These are phyloP conservation scores for Drosophila repleta DNA, from an alignment of 1,140 invertebrate species.

Conservation along the genomic window DNA sequence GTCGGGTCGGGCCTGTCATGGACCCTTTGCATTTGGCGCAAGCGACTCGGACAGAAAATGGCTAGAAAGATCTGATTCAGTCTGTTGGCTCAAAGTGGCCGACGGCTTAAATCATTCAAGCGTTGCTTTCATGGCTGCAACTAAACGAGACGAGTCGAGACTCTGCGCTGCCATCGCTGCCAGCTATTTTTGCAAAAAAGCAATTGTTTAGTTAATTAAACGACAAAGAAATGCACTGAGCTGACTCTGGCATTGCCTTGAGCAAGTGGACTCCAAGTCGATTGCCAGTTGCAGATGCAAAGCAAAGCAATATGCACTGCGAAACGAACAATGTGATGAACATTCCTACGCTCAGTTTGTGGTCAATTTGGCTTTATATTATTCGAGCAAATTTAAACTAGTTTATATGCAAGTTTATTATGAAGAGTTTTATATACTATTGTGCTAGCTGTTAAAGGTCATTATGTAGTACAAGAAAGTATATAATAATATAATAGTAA, in stretches of 20 bases:
- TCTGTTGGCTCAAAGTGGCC: constrained; percentile 53
- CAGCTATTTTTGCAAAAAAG: constrained; percentile 70
- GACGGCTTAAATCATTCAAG: constrained; percentile 70
- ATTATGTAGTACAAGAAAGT: too few species aligned
- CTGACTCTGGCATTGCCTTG: constrained; percentile 1
- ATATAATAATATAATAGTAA: too few species aligned
- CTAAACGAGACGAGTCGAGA: constrained; percentile 12
- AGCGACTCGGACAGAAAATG: constrained; percentile 49
- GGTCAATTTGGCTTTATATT: not conserved
- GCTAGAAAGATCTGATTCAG: constrained; percentile 64
- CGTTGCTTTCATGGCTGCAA: constrained; percentile 54
- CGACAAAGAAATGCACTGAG: constrained; percentile 71
- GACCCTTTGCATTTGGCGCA: not conserved
- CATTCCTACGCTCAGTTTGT: not conserved
- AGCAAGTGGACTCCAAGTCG: constrained; percentile 21
- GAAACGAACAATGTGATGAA: not conserved
- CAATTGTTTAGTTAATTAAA: constrained; percentile 83
- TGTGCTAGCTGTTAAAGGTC: too few species aligned
- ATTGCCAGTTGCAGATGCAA: constrained; percentile 35
- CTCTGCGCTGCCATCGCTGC: not conserved
- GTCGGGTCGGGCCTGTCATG: not conserved
- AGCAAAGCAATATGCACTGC: not conserved
- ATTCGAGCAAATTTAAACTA: too few species aligned
- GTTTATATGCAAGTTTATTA: too few species aligned
- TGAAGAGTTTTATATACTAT: too few species aligned